Evolutionary conservation across 2,888 invertebrate genomes (phyloP).

Genomic region (Chrysodeixis includens): DNA sequence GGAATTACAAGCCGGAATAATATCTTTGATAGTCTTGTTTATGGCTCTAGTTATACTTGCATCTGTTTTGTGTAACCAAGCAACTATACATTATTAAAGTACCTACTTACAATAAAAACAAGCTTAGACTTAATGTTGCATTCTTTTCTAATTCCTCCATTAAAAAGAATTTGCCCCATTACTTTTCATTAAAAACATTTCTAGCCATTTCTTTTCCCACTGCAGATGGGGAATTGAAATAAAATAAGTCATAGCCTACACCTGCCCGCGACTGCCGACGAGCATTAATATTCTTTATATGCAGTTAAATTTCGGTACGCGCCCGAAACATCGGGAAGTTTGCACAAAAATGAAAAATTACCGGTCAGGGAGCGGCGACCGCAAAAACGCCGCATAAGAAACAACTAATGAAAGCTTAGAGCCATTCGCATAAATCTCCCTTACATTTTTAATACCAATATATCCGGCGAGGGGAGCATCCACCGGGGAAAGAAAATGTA

Average conservation of each 20-base stretch:
- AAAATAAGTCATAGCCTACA: slow-evolving; percentile 86
- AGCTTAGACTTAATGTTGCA: slow-evolving; percentile 26
- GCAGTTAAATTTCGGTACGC: slow-evolving; percentile 86
- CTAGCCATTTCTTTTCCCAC: slow-evolving; percentile 76
- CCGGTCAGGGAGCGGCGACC: slow-evolving; percentile 88
- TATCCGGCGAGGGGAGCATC: slow-evolving; percentile 86
- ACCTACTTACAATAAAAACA: slow-evolving; percentile 41
- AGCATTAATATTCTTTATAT: slow-evolving; percentile 88
- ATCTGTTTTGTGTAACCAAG: slow-evolving; percentile 38
- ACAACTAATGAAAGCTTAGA: slow-evolving; percentile 89
- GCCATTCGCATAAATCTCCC: slow-evolving; percentile 89
- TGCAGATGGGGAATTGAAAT: slow-evolving; percentile 79
- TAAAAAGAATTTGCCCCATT: slow-evolving; percentile 63
- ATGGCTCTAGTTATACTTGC: slow-evolving; percentile 59
- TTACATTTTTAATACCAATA: slow-evolving; percentile 90
- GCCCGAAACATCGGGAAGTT: slow-evolving; percentile 83
- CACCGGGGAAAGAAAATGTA: slow-evolving; percentile 77
- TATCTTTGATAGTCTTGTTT: slow-evolving; percentile 80
- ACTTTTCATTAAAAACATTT: slow-evolving; percentile 77
- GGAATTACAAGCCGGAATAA: slow-evolving; percentile 85
- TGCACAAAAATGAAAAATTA: slow-evolving; percentile 88
- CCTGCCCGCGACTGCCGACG: slow-evolving; percentile 77
- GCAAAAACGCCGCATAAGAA: slow-evolving; percentile 87
- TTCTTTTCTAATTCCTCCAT: slow-evolving; percentile 45
- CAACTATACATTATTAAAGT: slow-evolving; percentile 35